These are phyloP conservation scores for Pelmatolapia mariae DNA, from an alignment of 2,113 vertebrate genomes.

Conservation along the genomic window DNA sequence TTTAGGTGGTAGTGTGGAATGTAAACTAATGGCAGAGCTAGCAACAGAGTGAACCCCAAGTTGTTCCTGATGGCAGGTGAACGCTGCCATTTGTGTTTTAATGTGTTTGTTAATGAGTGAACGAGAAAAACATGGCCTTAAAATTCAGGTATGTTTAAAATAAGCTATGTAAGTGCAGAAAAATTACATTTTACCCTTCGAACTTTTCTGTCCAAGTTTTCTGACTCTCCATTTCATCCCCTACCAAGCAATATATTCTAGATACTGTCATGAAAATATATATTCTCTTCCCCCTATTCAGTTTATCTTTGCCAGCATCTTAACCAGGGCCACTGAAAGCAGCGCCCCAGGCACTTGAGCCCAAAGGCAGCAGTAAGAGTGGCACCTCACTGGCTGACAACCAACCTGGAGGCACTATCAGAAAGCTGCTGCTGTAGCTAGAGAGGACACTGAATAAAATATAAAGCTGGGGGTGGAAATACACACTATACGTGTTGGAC, in stretches of 20 bases:
- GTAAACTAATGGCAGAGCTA: neutral
- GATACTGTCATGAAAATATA: constrained; percentile 26
- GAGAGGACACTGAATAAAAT: constrained; percentile 49
- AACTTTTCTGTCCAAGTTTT: neutral
- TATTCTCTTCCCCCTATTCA: constrained; percentile 7
- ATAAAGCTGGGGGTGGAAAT: constrained; percentile 24
- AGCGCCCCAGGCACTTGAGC: neutral
- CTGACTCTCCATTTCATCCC: neutral
- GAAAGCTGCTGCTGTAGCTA: constrained; percentile 15
- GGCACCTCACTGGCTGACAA: constrained; percentile 45
- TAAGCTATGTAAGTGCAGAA: neutral
- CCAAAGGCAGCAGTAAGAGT: constrained; percentile 7
- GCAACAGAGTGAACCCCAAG: neutral
- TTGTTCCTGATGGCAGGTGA: neutral
- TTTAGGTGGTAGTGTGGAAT: neutral
- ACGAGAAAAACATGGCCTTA: neutral
- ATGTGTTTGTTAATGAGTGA: neutral
- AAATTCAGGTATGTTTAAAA: neutral
- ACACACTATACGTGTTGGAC: neutral
- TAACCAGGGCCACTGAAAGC: constrained; percentile 31
- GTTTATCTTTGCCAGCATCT: constrained; percentile 34
- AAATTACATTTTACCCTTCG: neutral
- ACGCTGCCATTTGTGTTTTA: neutral
- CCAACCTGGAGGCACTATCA: constrained; percentile 26
- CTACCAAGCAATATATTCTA: neutral